Conservation (phyloP, 2,888 invertebrate species). For the Plebejus melissa region DNA sequence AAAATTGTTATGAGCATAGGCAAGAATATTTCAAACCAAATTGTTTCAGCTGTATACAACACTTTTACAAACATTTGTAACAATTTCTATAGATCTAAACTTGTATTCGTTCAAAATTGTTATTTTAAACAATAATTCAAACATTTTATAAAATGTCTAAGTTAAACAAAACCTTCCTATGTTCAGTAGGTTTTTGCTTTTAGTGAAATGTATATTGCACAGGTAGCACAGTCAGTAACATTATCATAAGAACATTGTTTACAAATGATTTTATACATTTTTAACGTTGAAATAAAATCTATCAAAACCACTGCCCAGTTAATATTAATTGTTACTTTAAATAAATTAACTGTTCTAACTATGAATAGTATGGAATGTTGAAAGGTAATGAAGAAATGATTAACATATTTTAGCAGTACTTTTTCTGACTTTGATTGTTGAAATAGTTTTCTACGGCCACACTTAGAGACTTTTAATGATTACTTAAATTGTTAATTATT, state of each 20-base stretch:
- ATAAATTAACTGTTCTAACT: neutral
- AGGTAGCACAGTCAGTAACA: conserved; percentile 63
- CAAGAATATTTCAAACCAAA: neutral
- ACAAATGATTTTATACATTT: conserved; percentile 12
- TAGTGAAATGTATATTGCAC: conserved; percentile 50
- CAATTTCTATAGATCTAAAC: neutral
- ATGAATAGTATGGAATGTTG: conserved; percentile 1
- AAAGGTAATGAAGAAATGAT: neutral
- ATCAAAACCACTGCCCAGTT: conserved; percentile 14
- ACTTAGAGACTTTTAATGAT: neutral
- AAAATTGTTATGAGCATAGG: conserved; percentile 2
- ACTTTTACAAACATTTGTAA: neutral
- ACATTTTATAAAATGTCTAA: conserved; percentile 6
- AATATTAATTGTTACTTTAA: neutral
- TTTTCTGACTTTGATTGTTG: neutral
- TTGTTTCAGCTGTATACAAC: neutral
- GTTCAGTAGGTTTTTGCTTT: neutral
- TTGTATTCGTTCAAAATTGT: neutral
- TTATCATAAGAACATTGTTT: conserved; percentile 37
- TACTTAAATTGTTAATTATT: neutral
- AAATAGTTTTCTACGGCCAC: neutral
- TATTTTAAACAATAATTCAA: neutral
- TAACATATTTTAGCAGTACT: neutral
- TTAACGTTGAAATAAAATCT: conserved; percentile 11
- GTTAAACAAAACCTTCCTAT: neutral